These are phyloP conservation scores for Periplaneta americana DNA, from an alignment of 1,140 invertebrate genomes.

Conservation along the genomic window DNA sequence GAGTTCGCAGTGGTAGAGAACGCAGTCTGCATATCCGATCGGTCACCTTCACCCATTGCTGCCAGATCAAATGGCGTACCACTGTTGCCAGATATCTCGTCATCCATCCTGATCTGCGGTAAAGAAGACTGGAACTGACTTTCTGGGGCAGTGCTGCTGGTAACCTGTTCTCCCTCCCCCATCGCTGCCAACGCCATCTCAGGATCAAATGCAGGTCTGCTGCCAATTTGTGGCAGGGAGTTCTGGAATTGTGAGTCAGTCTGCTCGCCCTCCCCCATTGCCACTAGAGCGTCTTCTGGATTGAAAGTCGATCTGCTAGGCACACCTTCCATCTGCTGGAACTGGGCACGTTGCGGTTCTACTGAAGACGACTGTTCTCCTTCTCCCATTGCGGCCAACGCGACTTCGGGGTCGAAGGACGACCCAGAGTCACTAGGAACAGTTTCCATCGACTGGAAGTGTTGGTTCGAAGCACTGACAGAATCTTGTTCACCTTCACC, in stretches of 20 bases:
- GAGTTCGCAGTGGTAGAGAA: not conserved
- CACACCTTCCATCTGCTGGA: not conserved
- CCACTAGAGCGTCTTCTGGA: constrained; percentile 13
- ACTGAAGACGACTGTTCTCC: not conserved
- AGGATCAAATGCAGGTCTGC: not conserved
- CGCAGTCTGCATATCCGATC: not conserved
- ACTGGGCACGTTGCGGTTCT: not conserved
- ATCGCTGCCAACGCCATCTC: constrained; percentile 12
- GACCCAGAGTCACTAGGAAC: not conserved
- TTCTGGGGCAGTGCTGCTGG: not conserved
- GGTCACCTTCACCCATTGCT: constrained; percentile 11
- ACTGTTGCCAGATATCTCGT: not conserved
- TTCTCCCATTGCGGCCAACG: constrained; percentile 5
- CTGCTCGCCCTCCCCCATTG: constrained; percentile 6
- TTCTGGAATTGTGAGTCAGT: not conserved
- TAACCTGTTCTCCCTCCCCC: constrained; percentile 4
- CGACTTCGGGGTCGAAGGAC: constrained; percentile 4
- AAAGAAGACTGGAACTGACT: not conserved
- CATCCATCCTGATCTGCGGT: not conserved
- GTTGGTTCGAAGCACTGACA: not conserved
- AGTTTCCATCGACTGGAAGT: not conserved
- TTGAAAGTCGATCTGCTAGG: not conserved
- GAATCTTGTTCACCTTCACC: not conserved
- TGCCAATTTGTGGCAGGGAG: not conserved
- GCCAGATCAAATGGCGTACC: not conserved